A percentile compares a stretch with the other conserved stretches of the same genome.
phyloP scores from a whole-genome alignment of 2,888 invertebrate species.

The Stenurella melanura region DNA sequence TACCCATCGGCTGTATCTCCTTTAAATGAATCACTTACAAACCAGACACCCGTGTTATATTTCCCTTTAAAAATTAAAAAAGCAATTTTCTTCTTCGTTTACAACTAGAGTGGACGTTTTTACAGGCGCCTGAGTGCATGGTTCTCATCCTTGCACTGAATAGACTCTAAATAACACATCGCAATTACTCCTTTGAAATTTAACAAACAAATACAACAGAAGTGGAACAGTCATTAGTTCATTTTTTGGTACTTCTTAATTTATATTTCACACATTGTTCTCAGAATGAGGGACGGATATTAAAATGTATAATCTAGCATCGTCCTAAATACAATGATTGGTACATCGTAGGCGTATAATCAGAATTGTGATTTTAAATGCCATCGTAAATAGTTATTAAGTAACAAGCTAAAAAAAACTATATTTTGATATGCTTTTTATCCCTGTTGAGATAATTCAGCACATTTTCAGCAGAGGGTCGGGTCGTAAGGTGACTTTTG shows the following conservation, averaged over 20 bases:
- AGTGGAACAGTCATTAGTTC: neutral
- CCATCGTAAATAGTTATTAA: too few species aligned
- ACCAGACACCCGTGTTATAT: neutral
- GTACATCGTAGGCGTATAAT: too few species aligned
- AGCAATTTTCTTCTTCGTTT: conserved; percentile 1
- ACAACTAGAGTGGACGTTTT: neutral
- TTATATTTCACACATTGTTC: too few species aligned
- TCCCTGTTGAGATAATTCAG: too few species aligned
- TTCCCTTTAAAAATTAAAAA: conserved; percentile 12
- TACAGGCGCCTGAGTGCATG: neutral
- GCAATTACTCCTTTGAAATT: neutral
- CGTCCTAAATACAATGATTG: too few species aligned
- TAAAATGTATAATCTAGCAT: too few species aligned
- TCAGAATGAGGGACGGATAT: too few species aligned
- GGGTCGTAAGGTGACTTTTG: too few species aligned
- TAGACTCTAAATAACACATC: neutral
- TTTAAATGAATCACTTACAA: neutral
- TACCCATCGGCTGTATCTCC: neutral
- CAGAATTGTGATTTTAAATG: too few species aligned
- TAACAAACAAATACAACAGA: neutral
- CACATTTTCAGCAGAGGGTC: too few species aligned
- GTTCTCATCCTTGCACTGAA: neutral
- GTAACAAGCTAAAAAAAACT: too few species aligned
- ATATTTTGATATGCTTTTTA: too few species aligned
- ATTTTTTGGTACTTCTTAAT: neutral